phyloP scores from a whole-genome alignment of 2,888 invertebrate genomes.

The Nemotelus pantherinus region DNA sequence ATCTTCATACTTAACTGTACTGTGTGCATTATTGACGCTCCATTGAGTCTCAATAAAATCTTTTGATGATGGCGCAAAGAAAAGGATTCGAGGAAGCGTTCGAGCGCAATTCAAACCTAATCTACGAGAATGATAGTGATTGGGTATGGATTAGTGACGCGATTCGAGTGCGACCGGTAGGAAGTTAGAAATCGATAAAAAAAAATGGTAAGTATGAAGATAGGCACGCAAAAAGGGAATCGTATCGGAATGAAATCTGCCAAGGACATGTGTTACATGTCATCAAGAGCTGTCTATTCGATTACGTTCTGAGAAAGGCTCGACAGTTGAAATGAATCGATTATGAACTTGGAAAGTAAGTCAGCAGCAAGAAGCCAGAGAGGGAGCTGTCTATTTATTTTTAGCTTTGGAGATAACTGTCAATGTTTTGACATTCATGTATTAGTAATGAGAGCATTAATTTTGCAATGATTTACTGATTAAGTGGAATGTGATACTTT shows the following conservation, averaged over 20 bases:
- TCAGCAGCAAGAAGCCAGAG: no score
- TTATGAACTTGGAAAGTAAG: no score
- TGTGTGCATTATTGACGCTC: conserved; percentile 33
- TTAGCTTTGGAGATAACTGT: no score
- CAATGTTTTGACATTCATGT: no score
- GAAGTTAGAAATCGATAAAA: not conserved
- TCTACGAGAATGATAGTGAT: conserved; percentile 19
- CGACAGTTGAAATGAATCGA: no score
- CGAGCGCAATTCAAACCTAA: conserved; percentile 16
- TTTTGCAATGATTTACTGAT: no score
- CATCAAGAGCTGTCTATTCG: not conserved
- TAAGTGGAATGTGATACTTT: no score
- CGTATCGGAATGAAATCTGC: conserved; percentile 13
- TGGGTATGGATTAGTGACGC: conserved; percentile 8
- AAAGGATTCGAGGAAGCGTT: conserved; percentile 26
- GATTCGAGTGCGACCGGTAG: not conserved
- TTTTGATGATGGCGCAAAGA: conserved; percentile 22
- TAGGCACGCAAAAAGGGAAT: not conserved
- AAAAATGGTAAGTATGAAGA: not conserved
- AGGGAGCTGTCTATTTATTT: no score
- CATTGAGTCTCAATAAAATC: conserved; percentile 39
- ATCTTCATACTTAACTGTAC: conserved; percentile 7
- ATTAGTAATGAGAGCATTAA: no score
- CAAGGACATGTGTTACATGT: conserved; percentile 25
- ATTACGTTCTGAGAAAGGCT: not conserved